These are phyloP conservation scores for Chionodraco myersi DNA, from an alignment of 2,113 vertebrate species.

Conservation along the genomic window DNA sequence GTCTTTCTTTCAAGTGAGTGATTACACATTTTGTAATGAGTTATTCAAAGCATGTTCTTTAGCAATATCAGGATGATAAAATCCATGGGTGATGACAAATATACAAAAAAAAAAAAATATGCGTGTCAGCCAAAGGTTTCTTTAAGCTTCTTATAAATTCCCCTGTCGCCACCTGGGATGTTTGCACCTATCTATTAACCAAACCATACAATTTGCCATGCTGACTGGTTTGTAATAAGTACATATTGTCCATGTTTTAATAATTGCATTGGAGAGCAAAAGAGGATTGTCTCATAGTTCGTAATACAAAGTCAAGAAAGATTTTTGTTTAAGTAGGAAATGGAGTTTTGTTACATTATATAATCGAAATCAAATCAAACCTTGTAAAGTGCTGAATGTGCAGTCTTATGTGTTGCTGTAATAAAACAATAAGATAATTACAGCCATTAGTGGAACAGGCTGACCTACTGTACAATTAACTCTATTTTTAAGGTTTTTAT, in stretches of 20 bases:
- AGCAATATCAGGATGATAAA: not conserved
- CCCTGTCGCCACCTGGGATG: not conserved
- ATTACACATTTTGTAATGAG: not conserved
- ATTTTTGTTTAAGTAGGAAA: not conserved
- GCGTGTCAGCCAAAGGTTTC: constrained; percentile 8
- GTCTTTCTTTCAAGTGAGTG: not conserved
- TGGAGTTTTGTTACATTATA: not conserved
- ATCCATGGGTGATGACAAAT: not conserved
- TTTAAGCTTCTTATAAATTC: constrained; percentile 5
- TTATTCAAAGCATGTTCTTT: not conserved
- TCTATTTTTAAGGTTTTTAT: constrained; percentile 8
- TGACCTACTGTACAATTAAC: not conserved
- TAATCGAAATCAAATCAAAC: not conserved
- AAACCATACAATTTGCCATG: constrained; percentile 5
- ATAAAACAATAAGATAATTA: constrained; percentile 14
- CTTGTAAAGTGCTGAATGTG: not conserved
- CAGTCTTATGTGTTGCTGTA: not conserved
- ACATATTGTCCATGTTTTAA: constrained; percentile 1
- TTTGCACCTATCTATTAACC: constrained; percentile 27
- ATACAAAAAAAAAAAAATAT: not conserved
- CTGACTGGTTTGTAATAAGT: not conserved
- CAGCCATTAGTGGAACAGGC: constrained; percentile 10
- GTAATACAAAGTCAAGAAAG: not conserved
- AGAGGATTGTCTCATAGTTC: not conserved
- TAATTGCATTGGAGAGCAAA: not conserved